Base-by-base conservation (phyloP, 2,888 invertebrate genomes). In the Vanessa cardui region DNA sequence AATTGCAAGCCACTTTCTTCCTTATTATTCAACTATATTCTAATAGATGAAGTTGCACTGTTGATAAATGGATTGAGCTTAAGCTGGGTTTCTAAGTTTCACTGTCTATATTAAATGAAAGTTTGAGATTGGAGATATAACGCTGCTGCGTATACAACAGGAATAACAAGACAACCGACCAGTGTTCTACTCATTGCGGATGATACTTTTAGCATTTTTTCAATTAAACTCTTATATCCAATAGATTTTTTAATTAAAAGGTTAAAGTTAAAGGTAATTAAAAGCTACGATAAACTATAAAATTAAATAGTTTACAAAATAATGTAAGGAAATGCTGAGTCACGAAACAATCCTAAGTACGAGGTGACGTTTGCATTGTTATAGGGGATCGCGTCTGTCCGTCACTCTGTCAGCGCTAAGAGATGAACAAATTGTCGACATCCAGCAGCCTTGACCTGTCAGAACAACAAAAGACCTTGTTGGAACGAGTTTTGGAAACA, bases 381-480 rank as follows among this genome's bases (percentile, higher is more conserved):
- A 69, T 62, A 67, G 64, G 56, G 61, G 73, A 71, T 72, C 71
- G 61, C 70, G 71, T 71, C 66, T 71, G 73, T 68, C 76, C 68
- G 72, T 76, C 77, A 70, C 68, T 63, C 75, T 72, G 75, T 76
- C 75, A 64, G 62, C 47, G 59, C 54, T 64, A 72, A 74, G 73
- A 73, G 33, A 60, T 69, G 74, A 74, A 80, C 80, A 79, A 80
- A 78, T 79, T 73, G 76, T 72, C 72, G 72, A 72, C 75, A 72
- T 70, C 72, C 71, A 70, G 66, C 73, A 74, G 70, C 80, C 79
- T 77, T 79, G 78, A 77, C 79, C 79, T 74, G 80, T 73, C 76
- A 70, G 72, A 74, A 33, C 66, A 70, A 70, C 69, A 74, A 74
- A 72, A 66, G 67, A 47, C 68, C 73, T 71, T 60, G 70, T 61